Conservation (phyloP, 2,797 vertebrate genomes). For the Semaprochilodus insignis region DNA sequence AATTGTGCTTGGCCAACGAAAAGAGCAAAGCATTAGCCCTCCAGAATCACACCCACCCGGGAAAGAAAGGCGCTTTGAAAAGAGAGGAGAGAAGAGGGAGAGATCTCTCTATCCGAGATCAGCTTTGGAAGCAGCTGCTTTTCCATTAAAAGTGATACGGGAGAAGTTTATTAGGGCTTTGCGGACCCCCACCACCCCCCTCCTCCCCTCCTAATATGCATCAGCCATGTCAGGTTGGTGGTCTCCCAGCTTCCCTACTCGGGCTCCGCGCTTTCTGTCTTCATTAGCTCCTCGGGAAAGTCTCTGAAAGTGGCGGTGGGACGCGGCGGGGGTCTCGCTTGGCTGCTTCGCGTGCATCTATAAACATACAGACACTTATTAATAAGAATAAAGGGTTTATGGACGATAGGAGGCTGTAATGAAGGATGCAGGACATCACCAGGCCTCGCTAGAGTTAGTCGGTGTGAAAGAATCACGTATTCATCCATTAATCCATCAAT, state of each 20-base stretch:
- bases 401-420: not conserved
- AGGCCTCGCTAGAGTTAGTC: not conserved
- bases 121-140: conserved; percentile 79
- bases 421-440: not conserved
- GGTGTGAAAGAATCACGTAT: not conserved
- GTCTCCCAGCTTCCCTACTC: conserved; percentile 65
- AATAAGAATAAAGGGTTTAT: not conserved
- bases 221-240: conserved; percentile 79
- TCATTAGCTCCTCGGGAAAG: conserved; percentile 55
- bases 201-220: conserved; percentile 63
- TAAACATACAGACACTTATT: not conserved
- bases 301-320: conserved; percentile 37
- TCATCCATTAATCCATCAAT: not conserved
- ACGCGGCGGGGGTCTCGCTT: not conserved
- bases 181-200: conserved; percentile 51
- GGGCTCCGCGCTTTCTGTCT: conserved; percentile 51
- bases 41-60: conserved; percentile 75
- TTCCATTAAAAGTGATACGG: conserved; percentile 78
- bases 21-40: conserved; percentile 94
- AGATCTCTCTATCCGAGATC: conserved; percentile 80
- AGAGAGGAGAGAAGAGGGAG: conserved; percentile 68
- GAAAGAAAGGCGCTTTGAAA: conserved; percentile 79
- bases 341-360: not conserved
- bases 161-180: conserved; percentile 86
- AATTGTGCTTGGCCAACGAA: conserved; percentile 94